These are phyloP conservation scores for Zaprionus vittiger DNA, from an alignment of 1,140 invertebrate species.

Conservation along the genomic window DNA sequence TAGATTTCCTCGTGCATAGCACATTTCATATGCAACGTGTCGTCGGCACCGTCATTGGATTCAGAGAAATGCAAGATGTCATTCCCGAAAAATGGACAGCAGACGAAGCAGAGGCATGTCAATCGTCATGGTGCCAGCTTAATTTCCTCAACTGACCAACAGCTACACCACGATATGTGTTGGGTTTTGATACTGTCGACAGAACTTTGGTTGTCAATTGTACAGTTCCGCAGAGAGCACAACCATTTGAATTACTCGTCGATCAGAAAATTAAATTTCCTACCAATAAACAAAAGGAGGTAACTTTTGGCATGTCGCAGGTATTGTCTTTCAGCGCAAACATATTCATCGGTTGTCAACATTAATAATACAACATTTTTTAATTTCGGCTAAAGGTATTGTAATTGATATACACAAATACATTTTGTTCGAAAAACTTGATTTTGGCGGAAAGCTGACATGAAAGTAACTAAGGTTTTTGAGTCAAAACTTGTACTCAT, in stretches of 20 bases:
- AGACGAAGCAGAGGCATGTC: slow-evolving; percentile 11
- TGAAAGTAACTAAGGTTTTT: too few relatives aligned
- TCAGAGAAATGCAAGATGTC: slow-evolving; percentile 39
- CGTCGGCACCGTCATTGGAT: neutral
- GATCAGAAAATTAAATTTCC: slow-evolving; percentile 74
- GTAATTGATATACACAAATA: too few relatives aligned
- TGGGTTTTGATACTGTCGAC: neutral
- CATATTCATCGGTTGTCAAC: too few relatives aligned
- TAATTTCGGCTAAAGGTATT: too few relatives aligned
- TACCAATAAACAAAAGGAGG: slow-evolving; percentile 2
- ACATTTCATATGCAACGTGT: slow-evolving; percentile 52
- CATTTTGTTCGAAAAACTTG: too few relatives aligned
- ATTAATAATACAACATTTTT: too few relatives aligned
- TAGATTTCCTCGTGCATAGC: slow-evolving; percentile 77
- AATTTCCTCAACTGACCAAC: slow-evolving; percentile 68
- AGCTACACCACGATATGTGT: slow-evolving; percentile 49
- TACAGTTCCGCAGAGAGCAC: neutral
- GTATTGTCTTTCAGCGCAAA: too few relatives aligned
- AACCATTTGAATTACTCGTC: slow-evolving; percentile 37
- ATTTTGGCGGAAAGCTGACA: too few relatives aligned
- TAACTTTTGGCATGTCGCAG: too few relatives aligned
- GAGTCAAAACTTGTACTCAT: too few relatives aligned
- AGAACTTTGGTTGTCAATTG: neutral
- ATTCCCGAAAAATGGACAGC: slow-evolving; percentile 23
- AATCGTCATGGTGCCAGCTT: slow-evolving; percentile 27